Conservation (phyloP, 2,797 vertebrate species). For the Notamacropus eugenii region DNA sequence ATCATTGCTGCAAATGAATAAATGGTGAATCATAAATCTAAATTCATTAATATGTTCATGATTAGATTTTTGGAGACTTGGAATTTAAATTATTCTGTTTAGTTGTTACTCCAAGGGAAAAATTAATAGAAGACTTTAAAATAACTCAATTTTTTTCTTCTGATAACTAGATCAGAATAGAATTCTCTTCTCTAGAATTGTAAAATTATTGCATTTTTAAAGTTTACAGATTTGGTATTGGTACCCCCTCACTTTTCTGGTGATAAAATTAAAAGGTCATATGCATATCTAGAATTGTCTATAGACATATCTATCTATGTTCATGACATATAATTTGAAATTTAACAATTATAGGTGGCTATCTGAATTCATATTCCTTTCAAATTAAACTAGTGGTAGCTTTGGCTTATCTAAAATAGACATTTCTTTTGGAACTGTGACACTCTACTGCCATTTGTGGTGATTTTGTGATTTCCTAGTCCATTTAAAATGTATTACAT, state of each 20-base stretch:
- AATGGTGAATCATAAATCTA: not conserved
- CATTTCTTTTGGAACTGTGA: not conserved
- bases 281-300: not conserved
- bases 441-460: not conserved
- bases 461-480: not conserved
- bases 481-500: not conserved
- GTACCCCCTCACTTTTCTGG: not conserved
- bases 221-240: not conserved
- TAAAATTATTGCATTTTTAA: not conserved
- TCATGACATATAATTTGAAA: not conserved
- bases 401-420: not conserved
- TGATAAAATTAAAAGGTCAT: not conserved
- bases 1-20: not conserved
- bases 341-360: not conserved
- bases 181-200: not conserved
- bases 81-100: not conserved
- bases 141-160: not conserved
- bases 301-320: not conserved
- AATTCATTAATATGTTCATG: not conserved
- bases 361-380: not conserved
- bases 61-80: not conserved
- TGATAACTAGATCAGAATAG: not conserved
- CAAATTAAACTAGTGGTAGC: not conserved
- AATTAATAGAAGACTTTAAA: not conserved
- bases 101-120: not conserved